phyloP scores from a whole-genome alignment of 2,797 vertebrate genomes.

The Novumbra hubbsi region DNA sequence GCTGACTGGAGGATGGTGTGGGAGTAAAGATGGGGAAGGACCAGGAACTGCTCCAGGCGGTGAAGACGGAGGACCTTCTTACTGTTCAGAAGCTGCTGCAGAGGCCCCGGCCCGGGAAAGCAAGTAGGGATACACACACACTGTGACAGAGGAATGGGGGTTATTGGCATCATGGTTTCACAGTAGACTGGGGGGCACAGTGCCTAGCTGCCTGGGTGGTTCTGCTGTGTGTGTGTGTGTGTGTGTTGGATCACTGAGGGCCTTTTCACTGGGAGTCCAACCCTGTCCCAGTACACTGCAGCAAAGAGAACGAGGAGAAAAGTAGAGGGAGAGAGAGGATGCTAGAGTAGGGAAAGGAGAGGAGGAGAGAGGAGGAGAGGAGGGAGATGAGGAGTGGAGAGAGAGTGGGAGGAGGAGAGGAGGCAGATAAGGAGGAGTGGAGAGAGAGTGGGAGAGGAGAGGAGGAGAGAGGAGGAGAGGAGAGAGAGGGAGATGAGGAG shows the following conservation, averaged over 20 bases:
- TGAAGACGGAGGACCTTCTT: constrained; percentile 95
- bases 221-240: background rate
- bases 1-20: constrained; percentile 69
- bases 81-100: constrained; percentile 96
- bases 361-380: background rate
- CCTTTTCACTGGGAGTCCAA: constrained; percentile 33
- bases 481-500: too few relatives aligned
- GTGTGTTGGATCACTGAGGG: constrained; percentile 49
- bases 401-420: background rate
- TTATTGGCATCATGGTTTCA: background rate
- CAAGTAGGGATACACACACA: constrained; percentile 76
- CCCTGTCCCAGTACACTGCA: constrained; percentile 56
- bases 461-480: background rate
- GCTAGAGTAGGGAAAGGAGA: too few relatives aligned
- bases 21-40: constrained; percentile 94
- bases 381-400: background rate
- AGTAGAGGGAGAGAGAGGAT: background rate
- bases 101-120: constrained; percentile 93
- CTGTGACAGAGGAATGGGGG: background rate
- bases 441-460: too few relatives aligned
- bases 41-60: constrained; percentile 97
- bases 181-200: background rate
- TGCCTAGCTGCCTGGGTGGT: background rate
- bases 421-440: too few relatives aligned
- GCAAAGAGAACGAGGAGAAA: constrained; percentile 21